phyloP scores from a whole-genome alignment of 1,140 invertebrate genomes.

The Apis cerana region DNA sequence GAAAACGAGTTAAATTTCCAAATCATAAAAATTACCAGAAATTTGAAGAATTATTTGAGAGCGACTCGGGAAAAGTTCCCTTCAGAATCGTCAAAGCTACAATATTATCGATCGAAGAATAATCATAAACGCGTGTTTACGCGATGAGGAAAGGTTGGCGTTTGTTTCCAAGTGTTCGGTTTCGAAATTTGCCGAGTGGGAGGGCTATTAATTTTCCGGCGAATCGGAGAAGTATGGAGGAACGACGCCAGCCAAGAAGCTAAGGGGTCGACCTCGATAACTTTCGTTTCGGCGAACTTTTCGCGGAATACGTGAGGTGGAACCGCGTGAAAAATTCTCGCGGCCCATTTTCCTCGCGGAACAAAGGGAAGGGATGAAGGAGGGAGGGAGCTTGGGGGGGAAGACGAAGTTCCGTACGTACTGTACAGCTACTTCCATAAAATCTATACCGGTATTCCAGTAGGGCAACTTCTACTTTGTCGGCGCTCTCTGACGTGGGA shows the following conservation, averaged over 20 bases:
- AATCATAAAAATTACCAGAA: too few species aligned
- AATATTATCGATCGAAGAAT: not conserved
- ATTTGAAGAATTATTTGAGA: too few species aligned
- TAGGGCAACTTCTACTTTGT: slow-evolving; percentile 58
- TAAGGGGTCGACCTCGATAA: slow-evolving; percentile 54
- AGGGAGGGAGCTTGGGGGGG: not conserved
- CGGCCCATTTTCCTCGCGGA: slow-evolving; percentile 58
- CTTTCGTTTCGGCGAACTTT: slow-evolving; percentile 56
- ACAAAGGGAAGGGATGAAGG: slow-evolving; percentile 47
- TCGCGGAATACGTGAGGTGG: slow-evolving; percentile 62
- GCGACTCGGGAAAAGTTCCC: too few species aligned
- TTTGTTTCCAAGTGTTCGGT: slow-evolving; percentile 26
- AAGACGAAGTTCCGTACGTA: slow-evolving; percentile 30
- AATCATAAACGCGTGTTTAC: not conserved
- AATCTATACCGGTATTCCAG: slow-evolving; percentile 57
- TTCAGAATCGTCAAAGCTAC: too few species aligned
- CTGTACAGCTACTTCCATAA: slow-evolving; percentile 49
- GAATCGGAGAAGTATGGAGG: slow-evolving; percentile 47
- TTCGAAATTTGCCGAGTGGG: slow-evolving; percentile 32
- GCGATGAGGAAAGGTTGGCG: not conserved
- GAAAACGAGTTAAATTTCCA: too few species aligned
- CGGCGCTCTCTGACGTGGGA: slow-evolving; percentile 34
- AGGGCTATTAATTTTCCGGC: slow-evolving; percentile 47
- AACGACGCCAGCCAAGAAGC: slow-evolving; percentile 30
- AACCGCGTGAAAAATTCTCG: slow-evolving; percentile 66